phyloP scores from a whole-genome alignment of 2,113 vertebrate species.

The Desmodus rotundus region DNA sequence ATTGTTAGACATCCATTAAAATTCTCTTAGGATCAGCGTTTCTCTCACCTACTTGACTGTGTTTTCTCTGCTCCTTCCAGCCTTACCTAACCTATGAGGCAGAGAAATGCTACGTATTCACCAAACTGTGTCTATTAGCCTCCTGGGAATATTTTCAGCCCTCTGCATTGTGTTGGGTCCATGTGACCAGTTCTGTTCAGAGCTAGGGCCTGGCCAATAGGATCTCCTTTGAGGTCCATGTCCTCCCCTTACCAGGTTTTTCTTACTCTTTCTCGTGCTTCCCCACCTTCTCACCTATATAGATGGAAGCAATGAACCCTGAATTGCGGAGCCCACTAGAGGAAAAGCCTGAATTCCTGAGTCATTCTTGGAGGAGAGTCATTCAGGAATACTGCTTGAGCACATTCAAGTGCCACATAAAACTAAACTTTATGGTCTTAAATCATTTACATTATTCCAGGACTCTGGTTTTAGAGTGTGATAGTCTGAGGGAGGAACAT shows the following conservation, averaged over 20 bases:
- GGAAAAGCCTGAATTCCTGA: not conserved
- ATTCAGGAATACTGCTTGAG: not conserved
- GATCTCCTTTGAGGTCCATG: not conserved
- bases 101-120: not conserved
- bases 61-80: not conserved
- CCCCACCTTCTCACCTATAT: not conserved
- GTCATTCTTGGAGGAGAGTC: not conserved
- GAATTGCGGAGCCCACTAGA: not conserved
- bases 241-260: not conserved
- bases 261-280: not conserved
- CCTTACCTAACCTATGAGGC: not conserved
- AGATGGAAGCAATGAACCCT: not conserved
- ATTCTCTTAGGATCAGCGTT: conserved; percentile 29
- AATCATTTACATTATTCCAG: not conserved
- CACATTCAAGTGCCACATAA: not conserved
- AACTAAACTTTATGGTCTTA: not conserved
- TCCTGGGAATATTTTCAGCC: not conserved
- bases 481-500: not conserved
- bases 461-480: not conserved
- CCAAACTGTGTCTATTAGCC: not conserved
- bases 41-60: conserved; percentile 24
- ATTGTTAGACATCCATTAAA: conserved; percentile 18
- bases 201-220: not conserved
- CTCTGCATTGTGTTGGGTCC: not conserved
- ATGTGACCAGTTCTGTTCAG: not conserved